Conservation (phyloP, 2,888 invertebrate genomes). For the Heliconius aoede region DNA sequence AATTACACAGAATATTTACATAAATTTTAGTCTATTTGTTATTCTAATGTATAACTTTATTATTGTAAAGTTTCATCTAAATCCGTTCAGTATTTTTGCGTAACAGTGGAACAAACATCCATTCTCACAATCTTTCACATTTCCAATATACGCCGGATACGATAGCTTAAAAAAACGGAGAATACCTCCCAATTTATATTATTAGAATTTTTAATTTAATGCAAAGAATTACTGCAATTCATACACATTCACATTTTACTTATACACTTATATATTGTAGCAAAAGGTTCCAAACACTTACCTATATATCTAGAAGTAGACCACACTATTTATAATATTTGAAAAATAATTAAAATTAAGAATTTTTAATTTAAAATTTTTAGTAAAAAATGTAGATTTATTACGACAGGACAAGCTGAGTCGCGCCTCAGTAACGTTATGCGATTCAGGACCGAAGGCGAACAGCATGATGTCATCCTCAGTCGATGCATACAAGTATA, state of each 20-base stretch:
- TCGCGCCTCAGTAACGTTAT: not conserved
- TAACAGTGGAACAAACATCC: too few relatives aligned
- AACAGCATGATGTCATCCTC: slow-evolving; percentile 9
- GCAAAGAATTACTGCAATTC: not conserved
- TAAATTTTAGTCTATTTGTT: too few relatives aligned
- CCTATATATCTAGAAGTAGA: not conserved
- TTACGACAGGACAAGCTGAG: not conserved
- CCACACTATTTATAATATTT: not conserved
- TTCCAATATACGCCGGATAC: not conserved
- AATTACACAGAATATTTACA: too few relatives aligned
- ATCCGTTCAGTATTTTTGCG: too few relatives aligned
- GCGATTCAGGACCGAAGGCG: not conserved
- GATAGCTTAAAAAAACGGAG: not conserved
- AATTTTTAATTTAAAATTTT: not conserved
- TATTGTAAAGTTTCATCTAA: too few relatives aligned
- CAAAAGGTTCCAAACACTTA: not conserved
- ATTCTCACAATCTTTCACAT: too few relatives aligned
- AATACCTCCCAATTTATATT: not conserved
- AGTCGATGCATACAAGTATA: slow-evolving; percentile 4
- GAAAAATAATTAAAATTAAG: not conserved
- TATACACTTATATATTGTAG: not conserved
- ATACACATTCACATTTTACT: not conserved
- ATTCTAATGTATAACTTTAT: too few relatives aligned
- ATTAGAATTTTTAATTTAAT: not conserved
- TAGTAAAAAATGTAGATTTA: not conserved